Percentiles rank a stretch among this genome's conserved stretches.
These are phyloP conservation scores for Tapirus terrestris DNA, from an alignment of 2,113 vertebrate genomes.

Conservation along the genomic window DNA sequence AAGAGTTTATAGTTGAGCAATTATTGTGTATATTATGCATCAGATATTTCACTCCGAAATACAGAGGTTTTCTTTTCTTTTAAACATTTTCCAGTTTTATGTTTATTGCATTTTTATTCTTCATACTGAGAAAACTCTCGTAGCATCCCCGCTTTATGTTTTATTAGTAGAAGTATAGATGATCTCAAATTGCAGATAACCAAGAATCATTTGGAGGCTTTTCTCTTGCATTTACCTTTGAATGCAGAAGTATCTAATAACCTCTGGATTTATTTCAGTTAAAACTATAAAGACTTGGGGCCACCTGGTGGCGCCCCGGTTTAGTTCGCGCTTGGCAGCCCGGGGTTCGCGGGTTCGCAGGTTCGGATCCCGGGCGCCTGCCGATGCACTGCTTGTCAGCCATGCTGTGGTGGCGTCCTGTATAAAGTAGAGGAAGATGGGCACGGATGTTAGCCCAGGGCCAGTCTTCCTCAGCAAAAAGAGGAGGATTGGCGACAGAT, in stretches of 20 bases:
- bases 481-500: too few species aligned
- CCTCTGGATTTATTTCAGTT: constrained; percentile 52
- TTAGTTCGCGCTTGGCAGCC: too few species aligned
- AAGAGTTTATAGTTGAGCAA: constrained; percentile 19
- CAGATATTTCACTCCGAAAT: constrained; percentile 56
- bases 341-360: too few species aligned
- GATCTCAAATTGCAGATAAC: not conserved
- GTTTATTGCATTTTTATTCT: constrained; percentile 50
- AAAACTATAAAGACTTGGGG: not conserved
- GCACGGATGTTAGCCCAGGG: too few species aligned
- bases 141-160: not conserved
- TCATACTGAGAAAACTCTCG: constrained; percentile 58
- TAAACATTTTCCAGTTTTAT: constrained; percentile 10
- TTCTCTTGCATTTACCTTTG: constrained; percentile 39
- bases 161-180: constrained; percentile 3
- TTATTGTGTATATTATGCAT: constrained; percentile 57
- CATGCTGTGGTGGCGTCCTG: too few species aligned
- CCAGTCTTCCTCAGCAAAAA: too few species aligned
- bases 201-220: not conserved
- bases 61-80: constrained; percentile 50
- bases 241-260: not conserved
- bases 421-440: too few species aligned
- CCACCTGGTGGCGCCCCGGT: too few species aligned
- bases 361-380: too few species aligned
- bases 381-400: too few species aligned